Evolutionary conservation across 2,888 invertebrate genomes (phyloP).

Genomic region (Rotaria magnacalcarata): DNA sequence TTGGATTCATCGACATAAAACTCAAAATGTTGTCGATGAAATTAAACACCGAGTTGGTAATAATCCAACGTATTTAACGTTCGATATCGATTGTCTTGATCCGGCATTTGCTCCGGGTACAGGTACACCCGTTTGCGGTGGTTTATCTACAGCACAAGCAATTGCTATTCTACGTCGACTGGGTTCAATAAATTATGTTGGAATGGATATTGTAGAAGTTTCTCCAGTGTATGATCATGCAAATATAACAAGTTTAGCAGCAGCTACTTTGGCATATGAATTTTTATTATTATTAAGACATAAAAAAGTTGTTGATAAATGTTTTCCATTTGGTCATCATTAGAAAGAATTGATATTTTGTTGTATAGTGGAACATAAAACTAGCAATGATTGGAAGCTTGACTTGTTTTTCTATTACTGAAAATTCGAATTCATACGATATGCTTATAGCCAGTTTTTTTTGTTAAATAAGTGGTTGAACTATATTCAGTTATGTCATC

Average conservation of each 20-base stretch:
- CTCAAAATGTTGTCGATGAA: background rate
- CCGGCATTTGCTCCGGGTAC: slow-evolving; percentile 79
- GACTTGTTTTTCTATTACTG: no score
- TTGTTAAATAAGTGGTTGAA: no score
- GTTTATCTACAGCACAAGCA: slow-evolving; percentile 64
- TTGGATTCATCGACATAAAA: background rate
- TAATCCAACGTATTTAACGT: slow-evolving; percentile 74
- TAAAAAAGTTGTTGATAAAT: slow-evolving; percentile 6
- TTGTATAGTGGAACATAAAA: no score
- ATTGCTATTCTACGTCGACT: background rate
- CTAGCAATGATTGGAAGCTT: no score
- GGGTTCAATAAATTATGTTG: background rate
- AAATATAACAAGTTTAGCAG: background rate
- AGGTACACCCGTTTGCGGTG: slow-evolving; percentile 79
- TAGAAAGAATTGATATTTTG: background rate
- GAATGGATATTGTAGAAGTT: slow-evolving; percentile 24
- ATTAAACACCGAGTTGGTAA: background rate
- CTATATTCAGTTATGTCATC: no score
- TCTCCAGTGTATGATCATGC: slow-evolving; percentile 11
- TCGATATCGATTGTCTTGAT: slow-evolving; percentile 83
- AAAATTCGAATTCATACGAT: no score
- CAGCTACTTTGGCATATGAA: background rate
- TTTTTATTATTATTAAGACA: slow-evolving; percentile 12
- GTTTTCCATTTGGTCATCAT: background rate
- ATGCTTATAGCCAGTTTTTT: no score